A percentile compares a stretch with the other conserved stretches of the same genome.
Evolutionary conservation across 2,113 vertebrate species (phyloP).

Genomic region (Oceanodroma tethys): DNA sequence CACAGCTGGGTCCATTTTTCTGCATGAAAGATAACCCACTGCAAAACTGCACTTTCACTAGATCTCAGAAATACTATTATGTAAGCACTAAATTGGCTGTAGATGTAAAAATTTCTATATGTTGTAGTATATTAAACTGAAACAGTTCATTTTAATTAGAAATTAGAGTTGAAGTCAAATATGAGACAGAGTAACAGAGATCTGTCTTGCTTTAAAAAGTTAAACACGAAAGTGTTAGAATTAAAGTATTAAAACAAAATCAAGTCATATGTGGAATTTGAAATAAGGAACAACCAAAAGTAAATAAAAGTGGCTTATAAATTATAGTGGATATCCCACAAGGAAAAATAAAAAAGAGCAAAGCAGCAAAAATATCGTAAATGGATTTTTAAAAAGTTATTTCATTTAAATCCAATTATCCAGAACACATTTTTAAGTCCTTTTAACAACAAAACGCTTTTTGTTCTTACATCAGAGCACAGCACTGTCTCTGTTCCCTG

Average conservation of each 20-base stretch:
- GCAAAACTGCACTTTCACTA: not conserved
- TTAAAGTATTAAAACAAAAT: not conserved
- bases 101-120: not conserved
- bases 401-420: not conserved
- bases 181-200: constrained; percentile 7
- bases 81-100: not conserved
- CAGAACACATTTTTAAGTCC: not conserved
- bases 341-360: not conserved
- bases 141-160: constrained; percentile 49
- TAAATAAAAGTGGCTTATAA: not conserved
- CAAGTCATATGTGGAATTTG: not conserved
- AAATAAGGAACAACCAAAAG: not conserved
- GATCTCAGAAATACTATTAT: not conserved
- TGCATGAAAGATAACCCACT: constrained; percentile 4
- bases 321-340: not conserved
- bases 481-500: not conserved
- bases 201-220: not conserved
- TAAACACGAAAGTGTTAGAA: not conserved
- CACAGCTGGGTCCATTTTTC: constrained; percentile 33
- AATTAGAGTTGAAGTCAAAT: constrained; percentile 23
- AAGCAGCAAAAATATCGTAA: not conserved
- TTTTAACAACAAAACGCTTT: not conserved
- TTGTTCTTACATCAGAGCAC: not conserved
- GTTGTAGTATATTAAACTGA: not conserved
- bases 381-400: not conserved